phyloP scores from a whole-genome alignment of 2,113 vertebrate genomes.

The Prochilodus magdalenae region DNA sequence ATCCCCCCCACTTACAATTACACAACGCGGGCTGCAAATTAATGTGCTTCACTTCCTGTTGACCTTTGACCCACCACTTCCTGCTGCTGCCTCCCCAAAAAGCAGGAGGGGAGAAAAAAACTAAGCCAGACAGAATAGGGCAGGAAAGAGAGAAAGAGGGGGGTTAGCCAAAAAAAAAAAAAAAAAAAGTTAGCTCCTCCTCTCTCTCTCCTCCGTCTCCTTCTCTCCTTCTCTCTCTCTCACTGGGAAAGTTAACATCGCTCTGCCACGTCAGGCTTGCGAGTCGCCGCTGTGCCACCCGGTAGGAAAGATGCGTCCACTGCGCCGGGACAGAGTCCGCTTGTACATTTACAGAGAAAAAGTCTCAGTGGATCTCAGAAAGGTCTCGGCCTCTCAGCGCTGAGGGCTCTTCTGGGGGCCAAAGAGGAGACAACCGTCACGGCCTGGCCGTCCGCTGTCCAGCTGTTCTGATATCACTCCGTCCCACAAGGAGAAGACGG shows the following conservation, averaged over 20 bases:
- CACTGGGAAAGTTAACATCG: constrained; percentile 77
- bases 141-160: constrained; percentile 48
- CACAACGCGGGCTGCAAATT: constrained; percentile 67
- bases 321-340: background rate
- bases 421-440: background rate
- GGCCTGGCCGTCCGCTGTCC: constrained; percentile 14
- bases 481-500: background rate
- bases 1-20: constrained; percentile 63
- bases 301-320: constrained; percentile 15
- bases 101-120: constrained; percentile 43
- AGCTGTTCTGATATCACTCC: background rate
- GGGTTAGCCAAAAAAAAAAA: constrained; percentile 25
- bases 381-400: background rate
- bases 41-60: constrained; percentile 86
- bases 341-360: background rate
- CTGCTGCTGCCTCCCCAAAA: constrained; percentile 73
- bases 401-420: background rate
- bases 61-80: constrained; percentile 86
- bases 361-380: background rate
- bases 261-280: constrained; percentile 90
- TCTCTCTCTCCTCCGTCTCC: constrained; percentile 65
- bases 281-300: constrained; percentile 55
- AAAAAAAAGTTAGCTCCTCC: constrained; percentile 78
- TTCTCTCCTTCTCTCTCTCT: constrained; percentile 71
- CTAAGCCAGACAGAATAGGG: constrained; percentile 62